phyloP scores from a whole-genome alignment of 2,797 vertebrate species.

The Sebastolobus alascanus region DNA sequence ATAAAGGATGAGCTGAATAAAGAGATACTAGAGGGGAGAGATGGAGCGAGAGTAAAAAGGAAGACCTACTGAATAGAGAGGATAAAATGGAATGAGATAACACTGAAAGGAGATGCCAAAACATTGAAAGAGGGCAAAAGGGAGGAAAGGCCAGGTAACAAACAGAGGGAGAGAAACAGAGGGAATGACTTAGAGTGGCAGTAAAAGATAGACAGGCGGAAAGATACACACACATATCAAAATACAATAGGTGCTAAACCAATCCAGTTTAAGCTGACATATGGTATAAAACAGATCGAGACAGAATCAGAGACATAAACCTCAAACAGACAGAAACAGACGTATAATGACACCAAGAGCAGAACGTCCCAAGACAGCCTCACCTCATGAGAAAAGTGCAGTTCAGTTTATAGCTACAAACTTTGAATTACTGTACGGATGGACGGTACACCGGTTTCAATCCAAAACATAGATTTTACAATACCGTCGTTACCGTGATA shows the following conservation, averaged over 20 bases:
- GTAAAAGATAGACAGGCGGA: slow-evolving; percentile 22
- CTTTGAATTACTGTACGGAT: neutral
- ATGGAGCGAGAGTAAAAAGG: neutral
- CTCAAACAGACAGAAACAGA: neutral
- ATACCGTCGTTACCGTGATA: no score
- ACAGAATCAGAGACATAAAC: neutral
- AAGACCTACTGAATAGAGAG: slow-evolving; percentile 20
- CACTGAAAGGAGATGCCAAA: slow-evolving; percentile 28
- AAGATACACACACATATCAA: slow-evolving; percentile 16
- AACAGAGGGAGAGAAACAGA: slow-evolving; percentile 3
- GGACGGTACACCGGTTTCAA: neutral
- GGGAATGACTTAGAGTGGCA: slow-evolving; percentile 24
- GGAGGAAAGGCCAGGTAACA: slow-evolving; percentile 32
- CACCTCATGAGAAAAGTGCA: neutral
- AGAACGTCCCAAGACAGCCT: neutral
- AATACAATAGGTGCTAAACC: slow-evolving; percentile 20
- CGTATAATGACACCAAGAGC: neutral
- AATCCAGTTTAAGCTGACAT: slow-evolving; percentile 9
- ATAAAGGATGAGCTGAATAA: slow-evolving; percentile 25
- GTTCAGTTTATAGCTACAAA: neutral
- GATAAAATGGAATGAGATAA: slow-evolving; percentile 27
- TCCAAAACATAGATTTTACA: no score
- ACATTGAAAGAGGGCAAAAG: slow-evolving; percentile 2
- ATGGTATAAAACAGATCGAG: neutral
- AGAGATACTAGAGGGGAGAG: slow-evolving; percentile 19